Evolutionary conservation across 2,113 vertebrate genomes (phyloP), one percentile per base, ranked within the genome.

Genomic region (Paradoxurus hermaphroditus): DNA sequence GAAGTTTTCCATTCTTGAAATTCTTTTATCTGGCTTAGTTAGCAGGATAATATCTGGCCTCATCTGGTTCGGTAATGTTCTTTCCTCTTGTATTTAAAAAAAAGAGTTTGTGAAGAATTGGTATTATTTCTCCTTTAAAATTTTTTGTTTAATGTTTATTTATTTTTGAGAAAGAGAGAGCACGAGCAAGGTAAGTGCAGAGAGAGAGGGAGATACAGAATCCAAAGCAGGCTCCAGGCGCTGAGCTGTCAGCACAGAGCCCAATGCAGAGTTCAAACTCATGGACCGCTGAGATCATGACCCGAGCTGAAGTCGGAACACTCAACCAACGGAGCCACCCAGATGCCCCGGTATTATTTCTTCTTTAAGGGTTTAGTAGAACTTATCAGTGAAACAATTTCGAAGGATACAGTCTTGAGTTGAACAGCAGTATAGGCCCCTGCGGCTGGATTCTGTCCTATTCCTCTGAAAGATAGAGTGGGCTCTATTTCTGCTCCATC

Each of bases 351-450:
- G 2, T 39, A 27, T 73, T 78, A 41, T 39, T 75, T 34, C 18
- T 79, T 92, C 44, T 72, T 96, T 85, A 94, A 96, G 36, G 13
- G 36, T 62, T 68, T 70, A 19, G 34, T 63, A 63, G 59, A 94
- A 70, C 88, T 88, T 94, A 10, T 49, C 4, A 36, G 41, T 29
- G 31, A 78, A 95, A 27, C 11, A 70, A 56, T 65, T 78, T 92
- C 18, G 25, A 41, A 72, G 10, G n/a, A 2, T 36, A 2, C 14
- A 18, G 41, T 29, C 39, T 89, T 49, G 65, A 79, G 21, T 59
- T 46, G 16, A 67, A 49, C 25, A 65, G 36, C 3, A 41, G 72
- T 39, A 2, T 41, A 13, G 36, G 44, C 14, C 9, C 49, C 31
- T 65, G 10, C 25, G 27, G 15, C 9, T 85, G 8, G 53, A 49